Percentiles rank a stretch among this genome's conserved stretches.
These are phyloP conservation scores for Eleutherodactylus coqui DNA, from an alignment of 2,797 vertebrate genomes.

Conservation along the genomic window DNA sequence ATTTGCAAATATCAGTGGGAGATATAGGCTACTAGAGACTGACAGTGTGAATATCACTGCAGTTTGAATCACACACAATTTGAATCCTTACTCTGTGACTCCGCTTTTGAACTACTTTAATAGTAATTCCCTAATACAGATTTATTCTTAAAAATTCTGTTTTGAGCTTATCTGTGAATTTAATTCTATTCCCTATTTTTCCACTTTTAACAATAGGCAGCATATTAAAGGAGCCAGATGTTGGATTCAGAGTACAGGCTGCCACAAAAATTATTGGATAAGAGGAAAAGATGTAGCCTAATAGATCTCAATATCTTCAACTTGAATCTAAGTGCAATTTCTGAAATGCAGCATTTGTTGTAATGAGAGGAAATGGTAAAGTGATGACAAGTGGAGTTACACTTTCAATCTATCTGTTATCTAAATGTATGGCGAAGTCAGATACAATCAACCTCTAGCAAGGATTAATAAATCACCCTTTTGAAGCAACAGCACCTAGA, in stretches of 20 bases:
- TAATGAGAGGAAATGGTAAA: not conserved
- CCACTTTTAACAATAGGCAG: not conserved
- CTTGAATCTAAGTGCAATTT: not conserved
- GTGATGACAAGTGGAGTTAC: not conserved
- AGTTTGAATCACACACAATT: not conserved
- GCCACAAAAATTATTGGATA: no score
- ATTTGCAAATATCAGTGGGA: no score
- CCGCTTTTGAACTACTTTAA: not conserved
- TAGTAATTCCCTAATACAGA: not conserved
- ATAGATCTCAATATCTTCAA: not conserved
- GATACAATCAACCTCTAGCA: slow-evolving; percentile 20
- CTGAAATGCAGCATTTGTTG: not conserved
- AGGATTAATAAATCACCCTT: slow-evolving; percentile 54
- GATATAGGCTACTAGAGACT: no score
- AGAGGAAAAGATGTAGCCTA: not conserved
- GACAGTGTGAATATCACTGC: no score
- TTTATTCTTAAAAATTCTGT: not conserved
- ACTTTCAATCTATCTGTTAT: not conserved
- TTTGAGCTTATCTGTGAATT: not conserved
- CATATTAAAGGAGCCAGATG: not conserved
- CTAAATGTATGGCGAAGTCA: not conserved
- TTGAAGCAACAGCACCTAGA: slow-evolving; percentile 71
- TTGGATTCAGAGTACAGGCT: not conserved
- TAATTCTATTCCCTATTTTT: not conserved
- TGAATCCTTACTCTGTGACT: no score